Conservation (phyloP, 1,140 invertebrate genomes). For the Delia radicum region DNA sequence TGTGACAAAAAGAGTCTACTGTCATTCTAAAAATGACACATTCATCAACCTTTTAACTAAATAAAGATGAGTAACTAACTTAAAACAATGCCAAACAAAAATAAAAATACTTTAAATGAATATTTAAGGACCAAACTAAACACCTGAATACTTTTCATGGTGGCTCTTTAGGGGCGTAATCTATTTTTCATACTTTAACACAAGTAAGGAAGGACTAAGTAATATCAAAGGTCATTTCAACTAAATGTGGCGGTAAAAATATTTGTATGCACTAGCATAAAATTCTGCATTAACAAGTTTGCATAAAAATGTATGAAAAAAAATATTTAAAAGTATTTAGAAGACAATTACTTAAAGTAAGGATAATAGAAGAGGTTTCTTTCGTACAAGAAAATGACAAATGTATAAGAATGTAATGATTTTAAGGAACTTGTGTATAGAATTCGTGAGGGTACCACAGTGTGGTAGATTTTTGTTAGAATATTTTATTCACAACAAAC, state of each 20-base stretch:
- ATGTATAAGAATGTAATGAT: not conserved
- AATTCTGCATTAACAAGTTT: conserved; percentile 6
- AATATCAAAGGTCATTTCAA: not conserved
- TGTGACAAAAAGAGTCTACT: conserved; percentile 16
- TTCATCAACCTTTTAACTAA: not conserved
- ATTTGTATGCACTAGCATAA: not conserved
- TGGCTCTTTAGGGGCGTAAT: conserved; percentile 4
- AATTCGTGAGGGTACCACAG: not conserved
- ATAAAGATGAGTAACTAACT: not conserved
- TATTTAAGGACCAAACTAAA: conserved; percentile 1
- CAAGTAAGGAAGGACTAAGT: no score
- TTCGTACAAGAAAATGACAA: not conserved
- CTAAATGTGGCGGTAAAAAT: not conserved
- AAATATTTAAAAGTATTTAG: conserved; percentile 1
- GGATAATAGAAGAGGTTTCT: not conserved
- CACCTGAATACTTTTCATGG: conserved; percentile 5
- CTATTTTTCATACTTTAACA: not conserved
- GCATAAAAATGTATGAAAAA: not conserved
- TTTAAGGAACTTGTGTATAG: no score
- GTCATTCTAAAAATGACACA: not conserved
- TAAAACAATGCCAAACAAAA: not conserved
- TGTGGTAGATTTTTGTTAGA: conserved; percentile 14
- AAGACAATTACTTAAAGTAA: not conserved
- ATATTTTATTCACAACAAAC: not conserved
- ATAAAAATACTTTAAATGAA: not conserved